Percentiles rank a stretch among this genome's conserved stretches.
phyloP scores from a whole-genome alignment of 2,797 vertebrate genomes.

The Onychomys leucogaster region DNA sequence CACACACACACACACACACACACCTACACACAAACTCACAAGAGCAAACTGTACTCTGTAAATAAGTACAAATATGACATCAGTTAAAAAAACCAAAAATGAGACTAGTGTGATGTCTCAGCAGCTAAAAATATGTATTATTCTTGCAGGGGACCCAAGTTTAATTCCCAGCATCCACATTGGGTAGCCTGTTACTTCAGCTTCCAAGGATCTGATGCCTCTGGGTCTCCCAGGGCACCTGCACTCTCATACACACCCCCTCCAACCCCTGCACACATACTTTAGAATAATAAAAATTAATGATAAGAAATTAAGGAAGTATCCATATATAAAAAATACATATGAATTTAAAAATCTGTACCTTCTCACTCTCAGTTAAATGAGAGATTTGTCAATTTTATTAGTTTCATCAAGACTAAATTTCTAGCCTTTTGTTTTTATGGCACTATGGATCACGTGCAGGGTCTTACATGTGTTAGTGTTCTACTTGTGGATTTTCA shows the following conservation, averaged over 20 bases:
- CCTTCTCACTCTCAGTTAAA: not conserved
- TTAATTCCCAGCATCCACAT: not conserved
- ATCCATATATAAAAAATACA: not conserved
- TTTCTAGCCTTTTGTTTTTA: not conserved
- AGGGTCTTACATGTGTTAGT: no score
- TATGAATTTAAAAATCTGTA: not conserved
- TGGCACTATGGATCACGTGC: no score
- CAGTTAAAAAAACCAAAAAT: not conserved
- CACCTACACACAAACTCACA: no score
- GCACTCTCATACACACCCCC: not conserved
- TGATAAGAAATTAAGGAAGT: not conserved
- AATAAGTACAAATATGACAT: not conserved
- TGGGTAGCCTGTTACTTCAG: not conserved
- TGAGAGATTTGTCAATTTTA: not conserved
- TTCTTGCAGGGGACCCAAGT: not conserved
- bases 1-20: not conserved
- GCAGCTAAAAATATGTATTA: not conserved
- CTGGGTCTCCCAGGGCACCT: not conserved
- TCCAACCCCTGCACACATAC: not conserved
- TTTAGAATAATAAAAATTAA: not conserved
- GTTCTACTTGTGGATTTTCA: not conserved
- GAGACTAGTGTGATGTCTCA: not conserved
- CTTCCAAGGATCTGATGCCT: not conserved
- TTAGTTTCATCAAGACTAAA: not conserved
- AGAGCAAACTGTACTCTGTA: not conserved